Evolutionary conservation across 1,140 invertebrate genomes (phyloP).

Genomic region (Drosophila baimaii): DNA sequence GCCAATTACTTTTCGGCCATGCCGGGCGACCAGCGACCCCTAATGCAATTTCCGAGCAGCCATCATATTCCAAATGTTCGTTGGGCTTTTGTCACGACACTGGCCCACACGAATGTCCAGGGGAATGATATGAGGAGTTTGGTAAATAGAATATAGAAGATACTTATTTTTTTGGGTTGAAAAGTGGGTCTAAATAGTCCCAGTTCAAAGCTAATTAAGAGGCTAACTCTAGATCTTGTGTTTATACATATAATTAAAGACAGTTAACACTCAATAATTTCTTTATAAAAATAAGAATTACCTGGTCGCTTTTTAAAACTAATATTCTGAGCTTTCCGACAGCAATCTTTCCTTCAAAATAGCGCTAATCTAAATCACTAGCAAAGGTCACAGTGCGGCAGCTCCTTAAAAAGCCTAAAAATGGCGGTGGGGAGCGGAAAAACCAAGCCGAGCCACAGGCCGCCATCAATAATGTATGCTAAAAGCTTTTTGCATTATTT

Average conservation of each 20-base stretch:
- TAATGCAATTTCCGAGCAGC: conserved; percentile 41
- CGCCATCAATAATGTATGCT: conserved; percentile 83
- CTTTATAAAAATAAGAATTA: too few species aligned
- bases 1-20: conserved; percentile 67
- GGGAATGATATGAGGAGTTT: background rate
- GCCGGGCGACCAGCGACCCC: conserved; percentile 9
- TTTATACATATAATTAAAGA: too few species aligned
- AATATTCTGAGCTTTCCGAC: too few species aligned
- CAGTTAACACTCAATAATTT: too few species aligned
- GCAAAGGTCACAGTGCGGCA: conserved; percentile 39
- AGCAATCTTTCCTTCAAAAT: background rate
- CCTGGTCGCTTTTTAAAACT: too few species aligned
- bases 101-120: conserved; percentile 24
- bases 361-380: conserved; percentile 29
- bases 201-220: too few species aligned
- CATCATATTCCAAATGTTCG: conserved; percentile 16
- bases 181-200: too few species aligned
- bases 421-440: conserved; percentile 4
- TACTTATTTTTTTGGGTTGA: too few species aligned
- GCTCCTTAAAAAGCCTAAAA: background rate
- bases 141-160: background rate
- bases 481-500: conserved; percentile 84
- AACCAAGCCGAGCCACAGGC: conserved; percentile 50
- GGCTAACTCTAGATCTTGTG: too few species aligned
- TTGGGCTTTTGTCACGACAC: conserved; percentile 35